Base-by-base conservation (phyloP, 2,888 invertebrate genomes). In the Campoletis raptor region DNA sequence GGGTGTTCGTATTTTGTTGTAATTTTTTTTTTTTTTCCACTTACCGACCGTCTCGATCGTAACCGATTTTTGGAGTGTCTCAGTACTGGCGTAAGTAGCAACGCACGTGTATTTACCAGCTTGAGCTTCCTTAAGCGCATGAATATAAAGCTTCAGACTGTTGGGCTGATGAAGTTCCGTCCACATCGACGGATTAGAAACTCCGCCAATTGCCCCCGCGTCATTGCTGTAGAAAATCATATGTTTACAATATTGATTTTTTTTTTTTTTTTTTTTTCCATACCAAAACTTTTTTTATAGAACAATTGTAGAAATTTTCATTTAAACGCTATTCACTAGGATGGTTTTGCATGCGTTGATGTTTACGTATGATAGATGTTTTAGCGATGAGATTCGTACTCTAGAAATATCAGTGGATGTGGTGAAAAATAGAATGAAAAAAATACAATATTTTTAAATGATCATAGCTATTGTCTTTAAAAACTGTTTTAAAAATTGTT, bases 51-150 rank as follows among this genome's bases (percentile, higher is more conserved):
- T 97, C 91, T 96, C 96, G 91, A 98, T 96, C 90, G 95, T 95
- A 66, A 98, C 97, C 86, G 96, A 96, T 82, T 96, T 96, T 89
- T 95, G 95, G 77, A 98, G 94, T 48, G 95, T 95, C 92, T 96
- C 95, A 83, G 96, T 96, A 90, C 95, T 95, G 85, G 97, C 97
- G 94, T 98, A 98, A 85, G 95, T 96, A n/a, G 97, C 98, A 42
- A 96, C 96, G 93, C 98, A 98, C 86, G 96, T 97, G 95, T 98
- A 98, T 90, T 95, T 96, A 84, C 98, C 98, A 54, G 96, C 97
- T 95, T 98, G 97, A 82, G 96, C 96, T 88, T 97, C 96, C 61
- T 96, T 96, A 90, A 98, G 95, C 54, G 96, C 96, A 74, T 96
- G 96, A 93, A 98, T 97, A 94, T 97, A 96, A 85, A 98, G 95